A percentile compares a stretch with the other conserved stretches of the same genome.
These are phyloP conservation scores for Xestia rhomboidea DNA, from an alignment of 2,888 invertebrate species.

Conservation along the genomic window DNA sequence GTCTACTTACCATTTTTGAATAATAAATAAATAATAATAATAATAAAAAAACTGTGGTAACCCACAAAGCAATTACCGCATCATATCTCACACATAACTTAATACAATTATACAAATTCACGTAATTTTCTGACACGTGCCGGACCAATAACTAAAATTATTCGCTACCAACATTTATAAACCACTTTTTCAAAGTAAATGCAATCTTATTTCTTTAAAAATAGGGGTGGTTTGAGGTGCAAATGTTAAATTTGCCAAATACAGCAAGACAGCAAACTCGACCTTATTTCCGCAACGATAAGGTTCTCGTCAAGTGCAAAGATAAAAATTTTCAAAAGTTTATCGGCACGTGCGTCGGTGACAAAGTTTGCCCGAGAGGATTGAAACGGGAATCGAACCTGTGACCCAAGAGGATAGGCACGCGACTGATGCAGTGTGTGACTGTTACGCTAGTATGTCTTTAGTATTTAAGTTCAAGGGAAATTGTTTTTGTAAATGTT, in stretches of 20 bases:
- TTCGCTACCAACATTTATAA: constrained; percentile 4
- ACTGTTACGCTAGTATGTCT: constrained; percentile 56
- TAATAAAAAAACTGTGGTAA: not conserved
- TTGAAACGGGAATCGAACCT: constrained; percentile 64
- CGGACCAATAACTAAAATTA: constrained; percentile 63
- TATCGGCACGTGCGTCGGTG: constrained; percentile 59
- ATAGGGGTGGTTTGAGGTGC: not conserved
- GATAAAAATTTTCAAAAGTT: constrained; percentile 1
- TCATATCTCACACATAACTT: constrained; percentile 50
- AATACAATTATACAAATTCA: constrained; percentile 67
- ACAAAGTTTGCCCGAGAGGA: constrained; percentile 67
- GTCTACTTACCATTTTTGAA: no score
- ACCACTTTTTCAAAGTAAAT: not conserved
- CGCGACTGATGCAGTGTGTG: constrained; percentile 60
- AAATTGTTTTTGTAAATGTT: constrained; percentile 33
- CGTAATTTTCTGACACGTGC: constrained; percentile 64
- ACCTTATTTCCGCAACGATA: accelerated
- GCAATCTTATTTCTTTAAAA: accelerated
- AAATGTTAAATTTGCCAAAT: not conserved
- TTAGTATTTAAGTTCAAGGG: constrained; percentile 38
- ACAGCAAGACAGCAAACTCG: not conserved
- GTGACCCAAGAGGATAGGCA: constrained; percentile 64
- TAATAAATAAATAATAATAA: no score
- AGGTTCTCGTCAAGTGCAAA: not conserved
- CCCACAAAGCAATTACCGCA: constrained; percentile 43